Conservation (phyloP, 2,797 vertebrate species). For the Borostomias antarcticus region DNA sequence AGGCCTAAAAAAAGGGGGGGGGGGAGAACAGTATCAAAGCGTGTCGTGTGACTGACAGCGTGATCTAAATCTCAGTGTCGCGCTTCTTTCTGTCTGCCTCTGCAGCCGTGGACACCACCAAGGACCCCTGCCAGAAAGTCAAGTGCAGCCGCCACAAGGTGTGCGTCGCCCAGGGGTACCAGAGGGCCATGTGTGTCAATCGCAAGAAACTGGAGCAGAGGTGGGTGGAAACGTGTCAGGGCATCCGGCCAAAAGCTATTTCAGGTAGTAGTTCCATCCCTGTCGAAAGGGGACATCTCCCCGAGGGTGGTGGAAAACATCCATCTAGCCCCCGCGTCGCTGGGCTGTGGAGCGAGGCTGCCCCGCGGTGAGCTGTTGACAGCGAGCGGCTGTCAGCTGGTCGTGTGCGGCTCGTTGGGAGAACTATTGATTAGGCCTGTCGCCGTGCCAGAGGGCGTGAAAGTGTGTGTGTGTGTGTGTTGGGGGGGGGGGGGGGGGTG, state of each 20-base stretch:
- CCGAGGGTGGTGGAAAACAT: not conserved
- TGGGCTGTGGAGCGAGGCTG: not conserved
- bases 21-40: no score
- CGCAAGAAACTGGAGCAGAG: conserved; percentile 97
- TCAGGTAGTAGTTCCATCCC: not conserved
- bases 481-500: conserved; percentile 37
- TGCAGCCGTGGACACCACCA: conserved; percentile 93
- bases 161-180: conserved; percentile 94
- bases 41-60: no score
- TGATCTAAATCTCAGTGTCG: not conserved
- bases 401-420: conserved; percentile 35
- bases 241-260: not conserved
- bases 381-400: conserved; percentile 18
- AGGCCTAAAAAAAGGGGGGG: no score
- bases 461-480: no score
- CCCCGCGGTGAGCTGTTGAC: conserved; percentile 15
- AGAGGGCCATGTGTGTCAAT: conserved; percentile 95
- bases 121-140: conserved; percentile 98
- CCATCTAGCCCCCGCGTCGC: not conserved
- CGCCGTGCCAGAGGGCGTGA: conserved; percentile 26
- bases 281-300: not conserved
- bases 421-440: conserved; percentile 48
- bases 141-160: conserved; percentile 97
- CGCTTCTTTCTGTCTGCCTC: not conserved
- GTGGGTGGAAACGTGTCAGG: conserved; percentile 57